Conservation (phyloP, 2,113 vertebrate species). For the Eulemur macaco region DNA sequence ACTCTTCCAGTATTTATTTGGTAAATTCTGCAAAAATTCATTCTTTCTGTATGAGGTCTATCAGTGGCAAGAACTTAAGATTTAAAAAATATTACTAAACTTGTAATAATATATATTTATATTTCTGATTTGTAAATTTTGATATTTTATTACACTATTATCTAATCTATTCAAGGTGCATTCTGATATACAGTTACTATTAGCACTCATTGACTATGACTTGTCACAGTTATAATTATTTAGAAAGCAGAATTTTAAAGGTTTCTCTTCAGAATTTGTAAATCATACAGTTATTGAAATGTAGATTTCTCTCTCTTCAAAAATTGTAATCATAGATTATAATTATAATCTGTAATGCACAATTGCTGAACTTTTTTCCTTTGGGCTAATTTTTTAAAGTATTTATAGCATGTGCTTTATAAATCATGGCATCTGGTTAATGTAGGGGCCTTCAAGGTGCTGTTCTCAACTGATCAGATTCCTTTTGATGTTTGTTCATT, state of each 20-base stretch:
- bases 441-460: not conserved
- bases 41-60: not conserved
- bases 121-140: not conserved
- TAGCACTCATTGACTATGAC: not conserved
- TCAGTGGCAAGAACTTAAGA: not conserved
- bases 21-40: not conserved
- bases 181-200: not conserved
- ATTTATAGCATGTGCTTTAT: not conserved
- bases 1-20: not conserved
- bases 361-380: not conserved
- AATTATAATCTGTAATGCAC: not conserved
- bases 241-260: slow-evolving; percentile 43
- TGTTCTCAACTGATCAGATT: not conserved
- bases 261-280: slow-evolving; percentile 13
- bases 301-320: slow-evolving; percentile 21
- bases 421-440: not conserved
- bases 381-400: slow-evolving; percentile 2
- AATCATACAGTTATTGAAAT: not conserved
- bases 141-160: not conserved
- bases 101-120: not conserved
- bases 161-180: not conserved
- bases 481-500: slow-evolving; percentile 41
- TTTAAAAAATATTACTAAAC: not conserved
- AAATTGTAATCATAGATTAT: not conserved
- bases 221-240: slow-evolving; percentile 13